phyloP scores from a whole-genome alignment of 2,113 vertebrate species.

The Ancistrus triradiatus region DNA sequence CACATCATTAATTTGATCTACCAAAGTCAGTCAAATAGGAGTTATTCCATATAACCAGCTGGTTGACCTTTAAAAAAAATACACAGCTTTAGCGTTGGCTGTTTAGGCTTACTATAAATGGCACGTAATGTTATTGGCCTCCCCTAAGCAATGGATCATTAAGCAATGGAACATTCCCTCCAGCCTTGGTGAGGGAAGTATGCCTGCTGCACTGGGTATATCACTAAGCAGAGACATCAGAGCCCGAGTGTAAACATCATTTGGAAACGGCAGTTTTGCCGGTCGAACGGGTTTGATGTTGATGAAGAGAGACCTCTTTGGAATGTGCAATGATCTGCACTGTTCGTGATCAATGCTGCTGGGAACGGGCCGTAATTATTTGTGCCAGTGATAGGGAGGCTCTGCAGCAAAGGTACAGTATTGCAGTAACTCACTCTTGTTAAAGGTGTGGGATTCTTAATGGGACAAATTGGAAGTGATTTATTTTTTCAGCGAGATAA shows the following conservation, averaged over 20 bases:
- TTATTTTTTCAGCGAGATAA: no score
- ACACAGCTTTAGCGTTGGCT: constrained; percentile 53
- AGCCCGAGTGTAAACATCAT: constrained; percentile 73
- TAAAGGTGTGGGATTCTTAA: no score
- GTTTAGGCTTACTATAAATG: constrained; percentile 64
- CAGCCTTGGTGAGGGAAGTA: constrained; percentile 49
- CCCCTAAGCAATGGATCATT: constrained; percentile 61
- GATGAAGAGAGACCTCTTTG: constrained; percentile 72
- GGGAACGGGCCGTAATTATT: constrained; percentile 55
- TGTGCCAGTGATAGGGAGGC: constrained; percentile 50
- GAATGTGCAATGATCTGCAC: constrained; percentile 70
- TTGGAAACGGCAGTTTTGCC: constrained; percentile 78
- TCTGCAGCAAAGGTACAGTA: no score
- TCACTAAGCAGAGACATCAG: constrained; percentile 75
- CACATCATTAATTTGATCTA: no score
- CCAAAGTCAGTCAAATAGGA: no score
- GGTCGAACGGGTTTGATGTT: constrained; percentile 77
- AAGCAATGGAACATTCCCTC: constrained; percentile 50
- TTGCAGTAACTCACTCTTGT: no score
- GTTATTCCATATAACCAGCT: constrained; percentile 44
- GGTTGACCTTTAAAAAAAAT: constrained; percentile 57
- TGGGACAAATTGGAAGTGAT: no score
- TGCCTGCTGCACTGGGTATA: constrained; percentile 56
- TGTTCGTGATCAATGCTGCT: constrained; percentile 66
- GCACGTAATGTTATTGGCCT: constrained; percentile 63